Base-by-base conservation (phyloP, 2,888 invertebrate species). In the Cinara cedri region DNA sequence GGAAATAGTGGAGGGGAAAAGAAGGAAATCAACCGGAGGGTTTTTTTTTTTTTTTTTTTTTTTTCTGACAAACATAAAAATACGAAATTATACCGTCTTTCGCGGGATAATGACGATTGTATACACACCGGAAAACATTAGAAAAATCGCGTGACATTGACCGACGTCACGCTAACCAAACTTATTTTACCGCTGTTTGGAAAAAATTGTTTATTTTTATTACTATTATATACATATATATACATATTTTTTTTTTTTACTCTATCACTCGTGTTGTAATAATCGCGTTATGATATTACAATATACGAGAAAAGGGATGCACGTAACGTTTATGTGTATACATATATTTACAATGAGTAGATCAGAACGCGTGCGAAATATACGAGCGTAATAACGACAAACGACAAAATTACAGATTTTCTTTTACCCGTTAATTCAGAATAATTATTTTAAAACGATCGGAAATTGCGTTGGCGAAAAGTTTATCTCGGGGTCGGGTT, bases 61-160 rank as follows among this genome's bases (percentile, higher is more conserved):
- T 60, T 60, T 16, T 44, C n/a, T 8, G 13, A 21, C 54, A 8
- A 57, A 24, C 44, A 63, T 21, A 26, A 60, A 51, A 34, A 49
- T 62, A 72, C 34, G 34, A 19, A 72, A 57, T 72, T 57, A n/a
- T n/a, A 24, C 16, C 19, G 51, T 51, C 14, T 34, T 34, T n/a
- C 19, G 42, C 34, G 34, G 72, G 26, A 63, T 74, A 63, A 63
- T 42, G 74, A 63, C 74, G 74, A 74, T 54, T 63, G 51, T 11
- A 42, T 16, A 26, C 26, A n/a, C 10, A 34, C 62, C 49, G 62
- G 72, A 51, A 74, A 62, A 60, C 49, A 60, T 26, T 11, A 46
- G 60, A 19, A 44, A 63, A 74, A 54, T 72, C 72, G 72, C 60
- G 72, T 72, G 62, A 72, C 72, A 49, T 19, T 62, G 72, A 62